Conservation (phyloP, 2,113 vertebrate genomes). For the Montifringilla adamsi region DNA sequence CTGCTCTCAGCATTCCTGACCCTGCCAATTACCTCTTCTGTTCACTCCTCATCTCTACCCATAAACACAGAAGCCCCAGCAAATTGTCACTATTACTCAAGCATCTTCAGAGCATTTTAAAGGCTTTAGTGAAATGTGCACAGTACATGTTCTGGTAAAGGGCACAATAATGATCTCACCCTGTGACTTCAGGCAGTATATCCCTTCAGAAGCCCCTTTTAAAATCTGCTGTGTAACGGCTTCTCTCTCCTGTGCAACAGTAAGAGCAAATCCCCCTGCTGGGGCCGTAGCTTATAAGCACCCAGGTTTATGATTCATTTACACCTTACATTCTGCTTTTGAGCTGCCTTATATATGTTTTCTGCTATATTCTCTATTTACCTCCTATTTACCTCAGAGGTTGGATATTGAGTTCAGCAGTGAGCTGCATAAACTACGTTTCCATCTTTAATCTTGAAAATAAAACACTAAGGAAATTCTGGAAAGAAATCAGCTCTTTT, state of each 20-base stretch:
- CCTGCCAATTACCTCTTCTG: not conserved
- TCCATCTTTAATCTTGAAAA: not conserved
- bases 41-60: not conserved
- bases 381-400: not conserved
- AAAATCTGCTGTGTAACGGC: not conserved
- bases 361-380: not conserved
- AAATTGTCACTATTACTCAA: not conserved
- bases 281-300: not conserved
- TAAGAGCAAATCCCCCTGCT: not conserved
- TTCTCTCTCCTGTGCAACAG: not conserved
- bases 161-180: not conserved
- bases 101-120: not conserved
- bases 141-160: not conserved
- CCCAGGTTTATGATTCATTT: accelerated
- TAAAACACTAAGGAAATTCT: not conserved
- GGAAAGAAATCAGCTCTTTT: not conserved
- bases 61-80: not conserved
- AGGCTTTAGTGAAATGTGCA: not conserved
- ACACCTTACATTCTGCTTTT: not conserved
- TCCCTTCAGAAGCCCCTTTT: not conserved
- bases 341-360: not conserved
- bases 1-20: not conserved
- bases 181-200: not conserved
- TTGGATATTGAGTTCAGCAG: not conserved
- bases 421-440: not conserved